Percentiles rank a stretch among this genome's conserved stretches.
Evolutionary conservation across 2,888 invertebrate species (phyloP).

Genomic region (Noctua janthina): DNA sequence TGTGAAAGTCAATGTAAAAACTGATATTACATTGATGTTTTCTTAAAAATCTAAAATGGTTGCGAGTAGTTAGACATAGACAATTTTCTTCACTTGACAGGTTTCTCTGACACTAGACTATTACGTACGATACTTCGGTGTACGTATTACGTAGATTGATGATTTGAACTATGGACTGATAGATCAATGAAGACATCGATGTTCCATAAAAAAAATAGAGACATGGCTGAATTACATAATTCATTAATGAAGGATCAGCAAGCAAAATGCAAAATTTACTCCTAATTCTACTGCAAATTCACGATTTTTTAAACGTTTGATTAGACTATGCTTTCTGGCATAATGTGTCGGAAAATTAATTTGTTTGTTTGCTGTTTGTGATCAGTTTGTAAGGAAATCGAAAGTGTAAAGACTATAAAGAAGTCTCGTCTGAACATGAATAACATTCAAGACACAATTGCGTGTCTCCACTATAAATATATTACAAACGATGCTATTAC

Average conservation of each 20-base stretch:
- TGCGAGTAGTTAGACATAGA: not conserved
- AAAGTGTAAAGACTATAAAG: slow-evolving; percentile 8
- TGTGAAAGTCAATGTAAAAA: slow-evolving; percentile 15
- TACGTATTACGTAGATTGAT: not conserved
- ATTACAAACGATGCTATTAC: not conserved
- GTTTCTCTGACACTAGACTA: not conserved
- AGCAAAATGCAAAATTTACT: not conserved
- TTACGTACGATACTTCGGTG: not conserved
- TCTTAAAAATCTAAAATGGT: not conserved
- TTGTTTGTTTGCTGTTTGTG: not conserved
- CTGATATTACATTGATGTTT: not conserved
- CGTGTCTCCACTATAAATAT: slow-evolving; percentile 15
- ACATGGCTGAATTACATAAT: not conserved
- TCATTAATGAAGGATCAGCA: not conserved
- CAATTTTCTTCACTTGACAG: not conserved
- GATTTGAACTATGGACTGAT: not conserved
- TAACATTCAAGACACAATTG: slow-evolving; percentile 27
- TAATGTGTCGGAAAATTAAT: not conserved
- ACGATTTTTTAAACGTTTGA: not conserved
- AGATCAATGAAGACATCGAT: not conserved
- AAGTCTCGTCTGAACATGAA: slow-evolving; percentile 13
- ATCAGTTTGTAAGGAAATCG: slow-evolving; percentile 12
- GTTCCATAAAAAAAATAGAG: not conserved
- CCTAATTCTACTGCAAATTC: not conserved
- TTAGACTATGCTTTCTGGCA: not conserved